Conservation (phyloP, 2,888 invertebrate species). For the Tachina lurida region DNA sequence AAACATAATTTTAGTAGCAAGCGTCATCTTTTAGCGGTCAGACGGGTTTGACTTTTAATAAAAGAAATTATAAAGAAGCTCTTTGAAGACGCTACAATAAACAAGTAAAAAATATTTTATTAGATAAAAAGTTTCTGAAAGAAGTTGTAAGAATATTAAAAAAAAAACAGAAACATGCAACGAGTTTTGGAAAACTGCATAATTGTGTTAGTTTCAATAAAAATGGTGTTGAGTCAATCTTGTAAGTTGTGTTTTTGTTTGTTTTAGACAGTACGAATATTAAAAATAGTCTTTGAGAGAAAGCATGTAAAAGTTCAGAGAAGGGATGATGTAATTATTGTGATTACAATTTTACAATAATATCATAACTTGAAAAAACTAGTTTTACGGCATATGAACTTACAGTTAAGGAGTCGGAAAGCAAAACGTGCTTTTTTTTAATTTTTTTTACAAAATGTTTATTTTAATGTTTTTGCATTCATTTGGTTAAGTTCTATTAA, state of each 20-base stretch:
- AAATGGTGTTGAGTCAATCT: constrained; percentile 37
- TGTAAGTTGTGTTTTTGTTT: constrained; percentile 37
- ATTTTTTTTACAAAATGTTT: too few species aligned
- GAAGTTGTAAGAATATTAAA: background rate
- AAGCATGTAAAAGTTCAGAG: background rate
- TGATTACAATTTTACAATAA: too few species aligned
- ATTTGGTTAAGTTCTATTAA: too few species aligned
- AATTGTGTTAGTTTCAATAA: constrained; percentile 25
- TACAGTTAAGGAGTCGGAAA: too few species aligned
- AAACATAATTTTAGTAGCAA: constrained; percentile 38
- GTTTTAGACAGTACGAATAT: background rate
- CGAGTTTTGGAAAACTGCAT: constrained; percentile 8
- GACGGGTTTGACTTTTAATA: constrained; percentile 13
- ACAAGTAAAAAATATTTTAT: background rate
- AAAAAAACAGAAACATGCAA: constrained; percentile 11
- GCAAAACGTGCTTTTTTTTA: too few species aligned
- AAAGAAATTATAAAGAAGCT: background rate
- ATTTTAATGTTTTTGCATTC: too few species aligned
- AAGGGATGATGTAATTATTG: background rate
- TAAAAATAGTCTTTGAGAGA: background rate
- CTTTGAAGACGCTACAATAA: background rate
- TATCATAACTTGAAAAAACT: too few species aligned
- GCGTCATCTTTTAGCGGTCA: background rate
- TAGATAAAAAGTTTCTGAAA: background rate
- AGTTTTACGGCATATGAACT: too few species aligned